A percentile compares a stretch with the other conserved stretches of the same genome.
phyloP scores from a whole-genome alignment of 2,888 invertebrate species.

The Hemistola chrysoprasaria region DNA sequence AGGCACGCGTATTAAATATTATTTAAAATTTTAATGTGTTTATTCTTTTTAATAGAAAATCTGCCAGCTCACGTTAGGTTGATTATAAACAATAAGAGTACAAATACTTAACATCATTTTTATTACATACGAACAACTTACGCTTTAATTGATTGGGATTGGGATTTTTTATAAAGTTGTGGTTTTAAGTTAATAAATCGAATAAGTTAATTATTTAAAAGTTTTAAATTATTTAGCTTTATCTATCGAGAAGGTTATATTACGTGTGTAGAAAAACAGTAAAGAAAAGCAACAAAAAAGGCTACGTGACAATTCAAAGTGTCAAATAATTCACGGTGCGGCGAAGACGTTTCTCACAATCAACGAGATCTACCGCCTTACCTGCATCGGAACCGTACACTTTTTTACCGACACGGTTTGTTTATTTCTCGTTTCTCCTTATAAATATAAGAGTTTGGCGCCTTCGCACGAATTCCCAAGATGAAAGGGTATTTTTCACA shows the following conservation, averaged over 20 bases:
- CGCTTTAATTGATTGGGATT: no score
- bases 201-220: no score
- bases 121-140: no score
- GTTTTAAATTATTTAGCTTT: no score
- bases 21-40: no score
- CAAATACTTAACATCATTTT: no score
- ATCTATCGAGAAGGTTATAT: not conserved
- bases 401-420: constrained; percentile 71
- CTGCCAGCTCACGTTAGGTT: no score
- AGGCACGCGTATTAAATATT: no score
- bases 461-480: constrained; percentile 74
- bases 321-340: constrained; percentile 77
- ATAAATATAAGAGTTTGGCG: constrained; percentile 77
- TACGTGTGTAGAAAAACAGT: constrained; percentile 42
- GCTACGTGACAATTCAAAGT: constrained; percentile 68
- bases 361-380: constrained; percentile 69
- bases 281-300: constrained; percentile 62
- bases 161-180: no score
- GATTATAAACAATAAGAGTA: no score
- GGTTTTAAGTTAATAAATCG: no score
- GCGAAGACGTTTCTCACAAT: constrained; percentile 71
- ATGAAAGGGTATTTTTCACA: constrained; percentile 76
- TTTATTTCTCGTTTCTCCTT: constrained; percentile 72
- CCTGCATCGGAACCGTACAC: constrained; percentile 47
- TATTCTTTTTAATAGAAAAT: no score